A percentile compares a stretch with the other conserved stretches of the same genome.
Conservation (phyloP, 2,888 invertebrate genomes). For the Platerodrilus igneus region DNA sequence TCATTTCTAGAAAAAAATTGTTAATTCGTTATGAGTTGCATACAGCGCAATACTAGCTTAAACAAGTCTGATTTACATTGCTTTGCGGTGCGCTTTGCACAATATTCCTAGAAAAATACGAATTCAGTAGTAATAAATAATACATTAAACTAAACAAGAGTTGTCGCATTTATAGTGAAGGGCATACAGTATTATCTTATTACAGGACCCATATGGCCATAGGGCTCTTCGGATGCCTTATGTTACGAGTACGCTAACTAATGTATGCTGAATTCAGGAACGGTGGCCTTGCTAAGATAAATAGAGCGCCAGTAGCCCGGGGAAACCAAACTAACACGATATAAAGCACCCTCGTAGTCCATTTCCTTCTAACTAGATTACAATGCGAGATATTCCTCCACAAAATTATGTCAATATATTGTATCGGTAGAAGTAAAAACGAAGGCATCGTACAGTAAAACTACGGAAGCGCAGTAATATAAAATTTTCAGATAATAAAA, state of each 20-base stretch:
- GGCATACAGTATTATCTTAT: constrained; percentile 39
- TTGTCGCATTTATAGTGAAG: constrained; percentile 13
- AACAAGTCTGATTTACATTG: too few species aligned
- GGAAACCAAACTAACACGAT: constrained; percentile 47
- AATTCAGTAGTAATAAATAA: too few species aligned
- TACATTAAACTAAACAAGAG: too few species aligned
- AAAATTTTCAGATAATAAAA: too few species aligned
- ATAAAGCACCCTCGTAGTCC: constrained; percentile 42
- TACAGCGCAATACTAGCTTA: too few species aligned
- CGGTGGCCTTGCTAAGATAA: constrained; percentile 46
- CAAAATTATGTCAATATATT: constrained; percentile 32
- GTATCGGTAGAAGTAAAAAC: too few species aligned
- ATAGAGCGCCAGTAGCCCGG: constrained; percentile 45
- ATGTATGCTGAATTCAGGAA: constrained; percentile 41
- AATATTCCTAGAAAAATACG: too few species aligned
- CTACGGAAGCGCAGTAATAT: too few species aligned
- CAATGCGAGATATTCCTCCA: constrained; percentile 37
- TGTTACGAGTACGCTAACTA: constrained; percentile 42
- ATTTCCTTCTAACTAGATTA: constrained; percentile 45
- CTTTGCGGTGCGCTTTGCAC: too few species aligned
- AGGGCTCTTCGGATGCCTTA: constrained; percentile 42
- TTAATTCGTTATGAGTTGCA: too few species aligned
- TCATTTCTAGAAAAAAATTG: constrained; percentile 1
- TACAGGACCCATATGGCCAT: constrained; percentile 41
- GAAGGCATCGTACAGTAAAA: too few species aligned